Conservation (phyloP, 1,140 invertebrate genomes). For the Cardiocondyla obscurior region DNA sequence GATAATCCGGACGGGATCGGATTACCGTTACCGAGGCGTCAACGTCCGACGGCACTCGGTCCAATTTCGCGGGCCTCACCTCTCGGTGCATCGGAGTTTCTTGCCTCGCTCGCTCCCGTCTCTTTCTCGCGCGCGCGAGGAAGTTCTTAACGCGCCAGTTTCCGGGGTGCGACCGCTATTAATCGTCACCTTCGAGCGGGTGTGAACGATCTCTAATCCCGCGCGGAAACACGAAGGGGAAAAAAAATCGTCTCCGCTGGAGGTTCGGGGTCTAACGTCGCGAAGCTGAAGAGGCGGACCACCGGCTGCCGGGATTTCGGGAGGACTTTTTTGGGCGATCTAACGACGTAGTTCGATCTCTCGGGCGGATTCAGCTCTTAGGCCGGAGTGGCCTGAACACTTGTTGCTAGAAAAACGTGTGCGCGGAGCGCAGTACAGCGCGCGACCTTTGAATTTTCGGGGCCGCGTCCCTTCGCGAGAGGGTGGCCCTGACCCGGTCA, state of each 20-base stretch:
- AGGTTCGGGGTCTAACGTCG: too few relatives aligned
- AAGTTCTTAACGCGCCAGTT: not conserved
- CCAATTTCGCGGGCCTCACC: slow-evolving; percentile 4
- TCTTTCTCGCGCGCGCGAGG: not conserved
- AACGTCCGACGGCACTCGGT: not conserved
- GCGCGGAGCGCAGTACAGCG: not conserved
- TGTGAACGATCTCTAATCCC: too few relatives aligned
- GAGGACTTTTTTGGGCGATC: not conserved
- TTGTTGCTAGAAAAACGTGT: slow-evolving; percentile 64
- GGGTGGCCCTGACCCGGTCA: not conserved
- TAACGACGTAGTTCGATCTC: slow-evolving; percentile 12
- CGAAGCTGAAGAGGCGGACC: too few relatives aligned
- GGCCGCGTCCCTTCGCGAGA: not conserved
- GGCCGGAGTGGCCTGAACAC: too few relatives aligned
- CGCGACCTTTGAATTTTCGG: too few relatives aligned
- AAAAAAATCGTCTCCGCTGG: too few relatives aligned
- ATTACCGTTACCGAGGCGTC: not conserved
- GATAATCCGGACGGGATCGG: not conserved
- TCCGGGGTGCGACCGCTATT: not conserved
- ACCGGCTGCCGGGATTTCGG: too few relatives aligned
- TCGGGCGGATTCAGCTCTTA: too few relatives aligned
- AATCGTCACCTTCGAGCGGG: too few relatives aligned
- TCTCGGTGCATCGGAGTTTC: not conserved
- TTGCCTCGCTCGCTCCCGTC: not conserved
- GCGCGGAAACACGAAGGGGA: too few relatives aligned